Base-by-base conservation (phyloP, 2,113 vertebrate genomes). In the Labrus mixtus region DNA sequence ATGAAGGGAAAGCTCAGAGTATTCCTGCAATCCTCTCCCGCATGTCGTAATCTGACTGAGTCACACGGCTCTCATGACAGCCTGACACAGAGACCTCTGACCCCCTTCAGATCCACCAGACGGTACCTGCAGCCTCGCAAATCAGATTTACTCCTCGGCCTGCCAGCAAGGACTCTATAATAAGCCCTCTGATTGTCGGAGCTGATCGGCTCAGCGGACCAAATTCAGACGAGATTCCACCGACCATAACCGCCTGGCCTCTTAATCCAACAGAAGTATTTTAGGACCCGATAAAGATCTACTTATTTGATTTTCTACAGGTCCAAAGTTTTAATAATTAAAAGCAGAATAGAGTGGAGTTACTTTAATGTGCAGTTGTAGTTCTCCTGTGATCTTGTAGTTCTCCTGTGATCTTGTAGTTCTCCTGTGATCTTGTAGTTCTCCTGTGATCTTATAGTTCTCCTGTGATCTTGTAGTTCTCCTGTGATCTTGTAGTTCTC, bases 11-110 rank as follows among this genome's bases (percentile, higher is more conserved):
- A 79, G 45, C 45, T 79, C 0, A 11, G 16, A 43, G 41, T 15
- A 5, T 43, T 45, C n/a, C 29, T 25, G 25, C 50, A 63, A 81
- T 78, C 78, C 64, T 82, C 43, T 73, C 53, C 17, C 33, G 17
- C 53, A 19, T 33, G 16, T 53, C 8, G 41, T 58, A 60, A 78
- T 79, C 73, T 33, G 46, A 73, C 39, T 57, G 63, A 64, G 37
- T 75, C 79, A 57, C 56, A 46, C 6, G 6, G 53, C 19, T 29
- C 20, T 54, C 7, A 5, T 77, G 85, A 82, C 84, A 70, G 41
- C 11, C 1, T 82, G 85, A 84, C 85, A 76, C 66, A 13, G 9
- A 81, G 82, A 87, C 81, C 87, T 69, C 68, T 87, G 74, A 50
- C 66, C 76, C 76, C 46, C 43, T 12, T 64, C 20, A 70, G 48